A percentile compares a stretch with the other conserved stretches of the same genome.
phyloP scores from a whole-genome alignment of 2,888 invertebrate genomes.

The Drosophila pullipes region DNA sequence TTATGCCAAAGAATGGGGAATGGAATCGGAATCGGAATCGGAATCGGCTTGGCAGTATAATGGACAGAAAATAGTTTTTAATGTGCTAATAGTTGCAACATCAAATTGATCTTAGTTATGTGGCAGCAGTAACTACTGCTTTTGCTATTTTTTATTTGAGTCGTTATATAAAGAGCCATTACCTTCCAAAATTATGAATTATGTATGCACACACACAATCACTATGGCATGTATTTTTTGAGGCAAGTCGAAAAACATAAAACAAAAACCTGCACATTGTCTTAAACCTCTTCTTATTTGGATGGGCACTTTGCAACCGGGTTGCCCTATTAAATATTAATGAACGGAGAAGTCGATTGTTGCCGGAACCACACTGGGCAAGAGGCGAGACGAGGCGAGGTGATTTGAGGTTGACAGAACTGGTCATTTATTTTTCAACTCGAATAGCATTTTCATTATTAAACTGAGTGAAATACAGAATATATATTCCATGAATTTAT shows the following conservation, averaged over 20 bases:
- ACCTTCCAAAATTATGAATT: slow-evolving; percentile 17
- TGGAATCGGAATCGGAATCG: neutral
- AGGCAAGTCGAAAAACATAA: slow-evolving; percentile 3
- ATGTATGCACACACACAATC: slow-evolving; percentile 8
- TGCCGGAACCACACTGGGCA: slow-evolving; percentile 17
- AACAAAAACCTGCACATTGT: slow-evolving; percentile 13
- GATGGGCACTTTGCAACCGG: slow-evolving; percentile 18
- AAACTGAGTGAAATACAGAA: neutral
- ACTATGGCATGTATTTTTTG: neutral
- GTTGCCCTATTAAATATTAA: slow-evolving; percentile 61
- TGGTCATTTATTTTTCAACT: neutral
- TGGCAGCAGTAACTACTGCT: neutral
- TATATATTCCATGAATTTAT: neutral
- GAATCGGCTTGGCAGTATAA: neutral
- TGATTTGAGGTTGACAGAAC: neutral
- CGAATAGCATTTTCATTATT: neutral
- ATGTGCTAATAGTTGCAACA: slow-evolving; percentile 36
- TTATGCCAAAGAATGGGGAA: slow-evolving; percentile 17
- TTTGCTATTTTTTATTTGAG: neutral
- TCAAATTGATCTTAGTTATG: slow-evolving; percentile 6
- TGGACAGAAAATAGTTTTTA: slow-evolving; percentile 16
- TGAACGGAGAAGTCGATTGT: slow-evolving; percentile 53
- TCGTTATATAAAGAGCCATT: neutral
- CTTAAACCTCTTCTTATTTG: slow-evolving; percentile 13
- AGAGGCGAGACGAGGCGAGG: neutral